Conservation (phyloP, 2,797 vertebrate species). For the Apodemus agrarius region DNA sequence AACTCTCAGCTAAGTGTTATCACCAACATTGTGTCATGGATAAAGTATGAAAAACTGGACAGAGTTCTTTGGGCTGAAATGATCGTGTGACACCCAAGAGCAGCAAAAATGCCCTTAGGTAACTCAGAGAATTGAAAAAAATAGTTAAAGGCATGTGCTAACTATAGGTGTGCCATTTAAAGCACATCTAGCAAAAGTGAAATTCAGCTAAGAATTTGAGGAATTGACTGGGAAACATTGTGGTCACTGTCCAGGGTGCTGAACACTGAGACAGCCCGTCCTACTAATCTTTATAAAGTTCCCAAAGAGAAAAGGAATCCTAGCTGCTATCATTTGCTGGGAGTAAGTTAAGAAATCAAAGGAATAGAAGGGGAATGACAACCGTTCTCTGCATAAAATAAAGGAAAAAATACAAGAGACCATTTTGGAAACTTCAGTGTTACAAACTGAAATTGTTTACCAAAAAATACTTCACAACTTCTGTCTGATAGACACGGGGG, state of each 20-base stretch:
- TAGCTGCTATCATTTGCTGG: not conserved
- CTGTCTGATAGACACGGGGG: not conserved
- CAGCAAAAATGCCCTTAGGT: not conserved
- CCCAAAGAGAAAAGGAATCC: slow-evolving; percentile 22
- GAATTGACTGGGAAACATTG: rapidly evolving
- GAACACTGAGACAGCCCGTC: not conserved
- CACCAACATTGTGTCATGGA: not conserved
- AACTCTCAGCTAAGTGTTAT: not conserved
- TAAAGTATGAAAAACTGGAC: not conserved
- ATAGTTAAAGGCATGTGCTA: not conserved
- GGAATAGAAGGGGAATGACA: not conserved
- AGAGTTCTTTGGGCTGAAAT: not conserved
- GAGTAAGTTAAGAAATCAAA: slow-evolving; percentile 13
- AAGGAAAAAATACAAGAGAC: not conserved
- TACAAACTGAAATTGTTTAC: not conserved
- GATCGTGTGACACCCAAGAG: not conserved
- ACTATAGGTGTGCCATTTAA: not conserved
- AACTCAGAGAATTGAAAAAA: not conserved
- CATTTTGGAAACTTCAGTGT: slow-evolving; percentile 14
- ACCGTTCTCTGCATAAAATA: slow-evolving; percentile 28
- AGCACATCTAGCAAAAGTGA: not conserved
- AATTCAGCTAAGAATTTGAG: not conserved
- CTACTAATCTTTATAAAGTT: not conserved
- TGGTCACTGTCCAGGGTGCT: slow-evolving; percentile 25
- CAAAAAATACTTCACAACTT: not conserved